Evolutionary conservation across 2,113 vertebrate species (phyloP).

Genomic region (Otolemur garnettii): DNA sequence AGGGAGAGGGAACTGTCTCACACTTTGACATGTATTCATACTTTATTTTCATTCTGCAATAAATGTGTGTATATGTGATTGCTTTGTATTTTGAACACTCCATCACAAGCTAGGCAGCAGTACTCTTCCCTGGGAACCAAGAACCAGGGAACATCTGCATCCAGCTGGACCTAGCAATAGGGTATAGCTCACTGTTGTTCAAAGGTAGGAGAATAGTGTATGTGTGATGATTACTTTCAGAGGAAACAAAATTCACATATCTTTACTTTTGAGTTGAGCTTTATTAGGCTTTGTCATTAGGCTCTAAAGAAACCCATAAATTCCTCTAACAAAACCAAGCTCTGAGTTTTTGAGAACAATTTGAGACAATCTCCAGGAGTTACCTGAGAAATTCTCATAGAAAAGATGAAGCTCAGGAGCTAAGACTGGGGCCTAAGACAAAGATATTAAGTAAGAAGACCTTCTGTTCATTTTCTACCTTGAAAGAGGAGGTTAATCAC

Average conservation of each 20-base stretch:
- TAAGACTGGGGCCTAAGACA: background rate
- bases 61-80: too few species aligned
- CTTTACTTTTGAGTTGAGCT: conserved; percentile 1
- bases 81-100: too few species aligned
- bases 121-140: too few species aligned
- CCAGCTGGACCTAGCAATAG: background rate
- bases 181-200: conserved; percentile 18
- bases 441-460: background rate
- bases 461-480: background rate
- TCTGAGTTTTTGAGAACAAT: background rate
- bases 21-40: too few species aligned
- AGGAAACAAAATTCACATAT: background rate
- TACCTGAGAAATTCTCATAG: background rate
- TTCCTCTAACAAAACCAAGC: background rate
- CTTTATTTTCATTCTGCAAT: too few species aligned
- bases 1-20: too few species aligned
- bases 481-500: background rate
- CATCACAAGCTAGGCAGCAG: too few species aligned
- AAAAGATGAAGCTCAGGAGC: background rate
- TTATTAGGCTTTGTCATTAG: conserved; percentile 17
- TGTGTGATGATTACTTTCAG: conserved; percentile 23
- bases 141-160: too few species aligned
- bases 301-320: background rate
- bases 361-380: background rate
- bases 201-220: conserved; percentile 19